Evolutionary conservation across 2,797 vertebrate genomes (phyloP), one percentile per base, ranked within the genome.

Genomic region (Poeciliopsis presidionis): DNA sequence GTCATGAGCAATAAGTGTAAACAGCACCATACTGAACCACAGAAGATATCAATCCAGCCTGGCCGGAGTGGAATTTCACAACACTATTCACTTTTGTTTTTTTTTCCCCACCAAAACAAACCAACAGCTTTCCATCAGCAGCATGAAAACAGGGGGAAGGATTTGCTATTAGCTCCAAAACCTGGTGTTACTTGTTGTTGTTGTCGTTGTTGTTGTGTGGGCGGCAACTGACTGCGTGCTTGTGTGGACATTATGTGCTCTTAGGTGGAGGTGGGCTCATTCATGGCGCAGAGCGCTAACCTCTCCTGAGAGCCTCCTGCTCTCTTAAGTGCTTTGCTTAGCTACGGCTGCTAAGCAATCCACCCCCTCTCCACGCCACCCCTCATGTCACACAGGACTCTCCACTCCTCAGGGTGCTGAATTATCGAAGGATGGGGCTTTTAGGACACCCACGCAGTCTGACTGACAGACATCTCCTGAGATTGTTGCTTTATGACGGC

Each of bases 301-400:
- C 89, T 91, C 90, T 88, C 85, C 85, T 59, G 81, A 87, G 91
- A 93, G 85, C 72, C 84, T 79, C 81, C 80, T 73, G 82, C 79
- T 88, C 89, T 88, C 80, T 70, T 91, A 88, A 94, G 92, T 93
- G 88, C 85, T 90, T 69, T 90, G 89, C 92, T 90, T 94, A 91
- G 87, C 88, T 84, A 92, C 92, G 0, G 92, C 93, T 94, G 91
- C 93, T 92, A 89, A 72, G 91, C 90, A 92, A 92, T 92, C 69
- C 53, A n/a, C 43, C 55, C 63, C 67, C 13, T 18, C 18, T 8
- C 20, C 46, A 45, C 20, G 61, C 73, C 41, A 4, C 22, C 36
- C 20, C 14, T 9, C 57, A 46, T 16, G 71, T 75, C 41, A 4
- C 63, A 79, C 51, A 79, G 83, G 75, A 77, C 77, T 43, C 57